Evolutionary conservation across 2,888 invertebrate genomes (phyloP), one percentile per base, ranked within the genome.

Genomic region (Leucophora obtusa): DNA sequence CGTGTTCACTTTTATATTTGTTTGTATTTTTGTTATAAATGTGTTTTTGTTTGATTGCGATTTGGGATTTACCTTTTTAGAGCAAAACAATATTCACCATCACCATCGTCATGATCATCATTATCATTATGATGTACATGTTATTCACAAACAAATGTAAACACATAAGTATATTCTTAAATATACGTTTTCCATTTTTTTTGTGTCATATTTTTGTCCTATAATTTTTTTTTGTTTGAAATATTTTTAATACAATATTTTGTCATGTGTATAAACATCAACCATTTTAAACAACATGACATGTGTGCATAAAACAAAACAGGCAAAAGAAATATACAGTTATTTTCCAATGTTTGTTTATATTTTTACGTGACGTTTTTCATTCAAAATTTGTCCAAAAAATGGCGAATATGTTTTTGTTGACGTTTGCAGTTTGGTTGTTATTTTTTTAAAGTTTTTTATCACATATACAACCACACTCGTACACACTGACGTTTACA

Each of bases 351-450:
- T 78, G 66, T 80, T 80, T 79, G 71, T 77, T 75, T 79, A 69
- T 58, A 70, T 74, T 76, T 74, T 77, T 79, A 84, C 83, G 83
- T 84, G 71, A 74, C 66, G 58, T 81, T 73, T 70, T 59, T 50
- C 65, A 70, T 73, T n/a, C 54, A 33, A 78, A 79, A 66, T 63
- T 59, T 85, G 86, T 85, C 84, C 83, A 73, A 75, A 85, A 87
- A 81, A 86, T 56, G 38, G 15, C 7, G 9, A 21, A 28, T 38
- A 24, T 33, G 10, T 54, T 68, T 58, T 82, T 85, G 87, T 86
- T 85, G 86, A 87, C 86, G 87, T 86, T 87, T 85, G 87, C 87
- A 79, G 83, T 84, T 87, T 86, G 47, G 65, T 79, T 83, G 66
- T 84, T 84, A 73, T 70, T 66, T 62, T 79, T 77, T 53, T 66